phyloP scores from a whole-genome alignment of 2,888 invertebrate genomes.

The Polyommatus iphigenia region DNA sequence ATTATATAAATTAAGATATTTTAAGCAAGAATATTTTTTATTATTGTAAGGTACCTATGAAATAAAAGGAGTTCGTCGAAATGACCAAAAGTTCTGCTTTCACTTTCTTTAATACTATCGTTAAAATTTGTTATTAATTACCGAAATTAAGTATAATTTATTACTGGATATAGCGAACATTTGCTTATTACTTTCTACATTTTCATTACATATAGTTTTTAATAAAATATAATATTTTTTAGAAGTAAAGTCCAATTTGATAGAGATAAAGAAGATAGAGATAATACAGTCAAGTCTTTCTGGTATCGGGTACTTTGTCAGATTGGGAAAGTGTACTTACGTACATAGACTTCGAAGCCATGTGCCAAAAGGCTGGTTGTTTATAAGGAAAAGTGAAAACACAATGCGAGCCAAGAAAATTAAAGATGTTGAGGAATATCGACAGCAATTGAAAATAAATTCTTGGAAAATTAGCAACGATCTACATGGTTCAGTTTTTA shows the following conservation, averaged over 20 bases:
- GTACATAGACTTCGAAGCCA: background rate
- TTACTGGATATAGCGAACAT: too few relatives aligned
- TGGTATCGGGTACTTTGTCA: background rate
- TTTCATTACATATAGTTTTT: too few relatives aligned
- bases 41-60: background rate
- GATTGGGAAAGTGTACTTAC: background rate
- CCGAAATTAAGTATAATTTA: background rate
- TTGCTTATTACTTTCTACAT: too few relatives aligned
- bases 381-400: background rate
- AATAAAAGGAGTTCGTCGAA: background rate
- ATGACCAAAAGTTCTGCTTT: background rate
- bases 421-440: background rate
- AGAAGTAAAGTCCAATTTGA: too few relatives aligned
- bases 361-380: constrained; percentile 1
- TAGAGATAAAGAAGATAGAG: background rate
- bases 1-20: too few relatives aligned
- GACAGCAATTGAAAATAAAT: background rate
- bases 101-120: background rate
- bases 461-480: background rate
- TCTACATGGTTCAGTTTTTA: background rate
- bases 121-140: background rate
- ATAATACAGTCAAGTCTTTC: background rate
- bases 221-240: too few relatives aligned
- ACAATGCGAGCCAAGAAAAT: background rate
- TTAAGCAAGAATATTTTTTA: background rate